Percentiles rank a stretch among this genome's conserved stretches.
Conservation (phyloP, 2,113 vertebrate genomes). For the Ranitomeya variabilis region DNA sequence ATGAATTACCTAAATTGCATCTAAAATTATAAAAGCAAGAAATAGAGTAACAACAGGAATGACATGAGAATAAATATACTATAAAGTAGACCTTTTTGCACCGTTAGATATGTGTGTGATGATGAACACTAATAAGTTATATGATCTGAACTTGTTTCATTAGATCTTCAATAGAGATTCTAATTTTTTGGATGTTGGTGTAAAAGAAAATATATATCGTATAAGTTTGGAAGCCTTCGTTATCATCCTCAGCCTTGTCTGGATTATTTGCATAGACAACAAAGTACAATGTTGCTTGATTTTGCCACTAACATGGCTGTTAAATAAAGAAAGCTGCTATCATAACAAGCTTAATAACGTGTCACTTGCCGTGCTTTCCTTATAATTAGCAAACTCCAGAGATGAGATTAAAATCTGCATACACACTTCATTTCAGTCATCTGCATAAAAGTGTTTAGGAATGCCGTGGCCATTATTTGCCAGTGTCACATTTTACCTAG, state of each 20-base stretch:
- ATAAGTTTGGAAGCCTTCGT: neutral
- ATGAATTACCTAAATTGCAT: no score
- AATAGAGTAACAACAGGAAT: no score
- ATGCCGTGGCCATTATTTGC: slow-evolving; percentile 26
- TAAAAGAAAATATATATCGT: neutral
- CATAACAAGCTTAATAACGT: slow-evolving; percentile 53
- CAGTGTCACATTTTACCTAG: neutral
- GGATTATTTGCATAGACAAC: neutral
- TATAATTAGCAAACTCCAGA: slow-evolving; percentile 50
- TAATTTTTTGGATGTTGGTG: neutral
- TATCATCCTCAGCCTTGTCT: neutral
- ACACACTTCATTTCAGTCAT: slow-evolving; percentile 44
- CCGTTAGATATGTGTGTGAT: neutral
- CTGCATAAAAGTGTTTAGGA: slow-evolving; percentile 38
- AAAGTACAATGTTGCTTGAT: neutral
- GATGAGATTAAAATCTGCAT: slow-evolving; percentile 50
- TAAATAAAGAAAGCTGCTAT: slow-evolving; percentile 49
- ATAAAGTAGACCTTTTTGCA: neutral
- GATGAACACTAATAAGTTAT: neutral
- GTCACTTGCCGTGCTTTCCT: slow-evolving; percentile 36
- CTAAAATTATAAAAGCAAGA: no score
- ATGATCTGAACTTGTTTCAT: neutral
- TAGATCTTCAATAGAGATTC: neutral
- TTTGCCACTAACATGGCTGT: slow-evolving; percentile 30
- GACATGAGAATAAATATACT: no score